phyloP scores from a whole-genome alignment of 2,797 vertebrate genomes.

The Phrynocephalus forsythii region DNA sequence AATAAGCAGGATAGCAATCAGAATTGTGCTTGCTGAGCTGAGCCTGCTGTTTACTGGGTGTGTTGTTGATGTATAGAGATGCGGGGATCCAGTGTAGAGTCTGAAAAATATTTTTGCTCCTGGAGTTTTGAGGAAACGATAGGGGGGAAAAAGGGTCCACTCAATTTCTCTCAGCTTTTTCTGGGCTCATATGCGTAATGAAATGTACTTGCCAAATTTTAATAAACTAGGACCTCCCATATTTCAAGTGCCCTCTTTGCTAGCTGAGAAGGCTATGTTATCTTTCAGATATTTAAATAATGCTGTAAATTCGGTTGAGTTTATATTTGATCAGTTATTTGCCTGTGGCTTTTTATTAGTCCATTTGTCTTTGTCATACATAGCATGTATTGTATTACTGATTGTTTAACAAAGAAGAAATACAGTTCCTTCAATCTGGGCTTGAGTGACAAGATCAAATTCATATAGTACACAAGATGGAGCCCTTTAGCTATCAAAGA shows the following conservation, averaged over 20 bases:
- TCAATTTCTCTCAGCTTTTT: background rate
- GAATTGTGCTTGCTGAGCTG: background rate
- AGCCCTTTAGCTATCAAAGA: constrained; percentile 40
- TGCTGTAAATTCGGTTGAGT: background rate
- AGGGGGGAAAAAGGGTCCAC: background rate
- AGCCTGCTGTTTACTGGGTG: background rate
- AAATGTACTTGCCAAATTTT: background rate
- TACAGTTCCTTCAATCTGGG: background rate
- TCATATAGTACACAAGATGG: constrained; percentile 69
- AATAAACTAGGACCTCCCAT: background rate
- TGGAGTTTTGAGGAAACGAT: background rate
- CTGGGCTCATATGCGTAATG: background rate
- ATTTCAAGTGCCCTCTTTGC: background rate
- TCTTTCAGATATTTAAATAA: background rate
- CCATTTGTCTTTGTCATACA: background rate
- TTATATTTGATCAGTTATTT: background rate
- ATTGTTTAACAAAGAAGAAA: background rate
- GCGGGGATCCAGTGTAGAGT: background rate
- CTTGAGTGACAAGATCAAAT: background rate
- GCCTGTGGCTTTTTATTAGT: background rate
- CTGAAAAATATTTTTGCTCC: background rate
- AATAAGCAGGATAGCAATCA: background rate
- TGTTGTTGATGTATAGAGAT: background rate
- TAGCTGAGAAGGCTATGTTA: background rate
- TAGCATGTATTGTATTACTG: background rate